These are phyloP conservation scores for Macroglossus sobrinus DNA, from an alignment of 2,113 vertebrate species.

Conservation along the genomic window DNA sequence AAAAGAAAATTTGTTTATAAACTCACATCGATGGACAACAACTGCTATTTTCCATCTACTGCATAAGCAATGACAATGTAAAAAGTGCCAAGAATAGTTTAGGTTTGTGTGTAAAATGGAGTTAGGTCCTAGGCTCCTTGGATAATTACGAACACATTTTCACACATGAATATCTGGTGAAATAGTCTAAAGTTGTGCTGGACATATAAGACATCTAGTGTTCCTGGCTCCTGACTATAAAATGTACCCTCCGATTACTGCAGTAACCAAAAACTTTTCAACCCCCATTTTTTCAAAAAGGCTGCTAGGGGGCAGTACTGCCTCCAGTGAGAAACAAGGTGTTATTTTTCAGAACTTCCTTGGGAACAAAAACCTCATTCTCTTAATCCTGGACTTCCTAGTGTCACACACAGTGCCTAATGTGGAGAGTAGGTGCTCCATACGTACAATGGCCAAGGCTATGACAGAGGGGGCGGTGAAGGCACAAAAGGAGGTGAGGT, in stretches of 20 bases:
- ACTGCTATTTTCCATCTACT: neutral
- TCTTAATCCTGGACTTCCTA: neutral
- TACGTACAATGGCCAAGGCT: neutral
- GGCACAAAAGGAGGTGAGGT: neutral
- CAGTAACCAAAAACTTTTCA: neutral
- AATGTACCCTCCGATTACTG: neutral
- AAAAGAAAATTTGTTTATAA: neutral
- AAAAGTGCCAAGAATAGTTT: neutral
- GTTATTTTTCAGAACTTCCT: neutral
- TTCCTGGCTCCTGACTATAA: neutral
- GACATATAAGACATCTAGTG: neutral
- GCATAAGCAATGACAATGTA: neutral
- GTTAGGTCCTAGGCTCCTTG: neutral
- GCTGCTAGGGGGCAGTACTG: constrained; percentile 47
- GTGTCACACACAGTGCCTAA: neutral
- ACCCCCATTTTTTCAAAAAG: neutral
- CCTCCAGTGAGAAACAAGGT: neutral
- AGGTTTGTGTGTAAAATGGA: neutral
- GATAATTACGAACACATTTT: neutral
- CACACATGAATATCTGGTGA: neutral
- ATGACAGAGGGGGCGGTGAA: neutral
- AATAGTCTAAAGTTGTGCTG: neutral
- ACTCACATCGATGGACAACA: neutral
- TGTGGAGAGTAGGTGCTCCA: neutral
- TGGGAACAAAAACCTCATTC: neutral